Evolutionary conservation across 2,888 invertebrate genomes (phyloP), one percentile per base, ranked within the genome.

Genomic region (Polyploca ridens): DNA sequence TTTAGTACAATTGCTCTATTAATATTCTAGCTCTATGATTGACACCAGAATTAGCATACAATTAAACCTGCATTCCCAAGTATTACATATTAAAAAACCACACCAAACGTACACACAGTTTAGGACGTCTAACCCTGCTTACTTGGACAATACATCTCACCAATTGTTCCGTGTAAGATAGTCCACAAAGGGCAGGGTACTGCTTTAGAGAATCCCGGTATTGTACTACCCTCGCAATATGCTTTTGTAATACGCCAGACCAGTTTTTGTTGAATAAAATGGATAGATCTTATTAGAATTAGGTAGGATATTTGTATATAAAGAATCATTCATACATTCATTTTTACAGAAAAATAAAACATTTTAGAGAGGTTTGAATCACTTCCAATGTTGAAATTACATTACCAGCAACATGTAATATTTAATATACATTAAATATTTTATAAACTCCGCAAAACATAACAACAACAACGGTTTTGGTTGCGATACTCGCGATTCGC

Each of bases 201-300:
- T 60, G 19, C 27, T 41, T 13, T 61, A 44, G 13, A 27, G 13
- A 61, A 33, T 13, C 41, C 41, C 44, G 5, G 61, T 3, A 61
- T 61, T 61, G 61, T 61, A 13, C 61, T 41, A 61, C 41, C 41
- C 33, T 35, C 16, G 35, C 54, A 54, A 54, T 54, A 54, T 54
- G 54, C 54, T 19, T 54, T 54, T 54, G 54, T 54, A 46, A 19
- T 54, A 49, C 16, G 54, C 54, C 54, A 54, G 54, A 54, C 54
- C 54, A 54, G 54, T 54, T 54, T 54, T 54, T 54, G 54, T 54
- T 16, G 54, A 19, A 54, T 10, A 54, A 54, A 54, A 54, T 5
- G n/a, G 66, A 62, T 64, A 67, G 57, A 63, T 64, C 27, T 16
- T n/a, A 54, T 54, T 54, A n/a, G 54, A 8, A 19, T 54, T 54